Base-by-base conservation (phyloP, 1,140 invertebrate species). In the Idris sp. region DNA sequence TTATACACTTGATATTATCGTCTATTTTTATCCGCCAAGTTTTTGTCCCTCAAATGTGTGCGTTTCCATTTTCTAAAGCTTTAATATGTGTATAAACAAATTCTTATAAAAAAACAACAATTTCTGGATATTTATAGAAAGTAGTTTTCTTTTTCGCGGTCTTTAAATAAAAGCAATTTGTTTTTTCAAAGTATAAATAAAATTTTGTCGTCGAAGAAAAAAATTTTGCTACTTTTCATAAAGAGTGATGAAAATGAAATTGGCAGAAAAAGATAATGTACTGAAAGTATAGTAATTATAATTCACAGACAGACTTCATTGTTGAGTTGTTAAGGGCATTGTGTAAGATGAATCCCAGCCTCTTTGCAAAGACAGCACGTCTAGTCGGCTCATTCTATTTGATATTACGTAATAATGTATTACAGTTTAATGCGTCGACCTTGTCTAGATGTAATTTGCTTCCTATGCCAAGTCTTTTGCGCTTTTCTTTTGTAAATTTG, bases 341-440 rank as follows among this genome's bases (percentile, higher is more conserved):
- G 46, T 14, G 62, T 33, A 33, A 56, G 56, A 68, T 53, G 59
- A 74, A 78, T 84, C n/a, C 82, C 77, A 82, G 79, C 77, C 81
- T 80, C 80, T 76, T 73, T 67, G 73, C 82, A 83, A 83, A 83
- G 65, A 80, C 81, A 76, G 76, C 79, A 82, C 80, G 83, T 82
- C 82, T 84, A 81, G 81, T 81, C 82, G 68, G 72, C 58, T 62
- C 51, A 49, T 76, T 62, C 77, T 76, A 78, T 82, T 79, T 72
- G 74, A 73, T 67, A 78, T 85, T 84, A 85, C 79, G 83, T 79
- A 83, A 84, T 78, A 78, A n/a, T n/a, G n/a, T 79, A 83, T 81
- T 83, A 83, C 73, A 80, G 82, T 84, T 82, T 78, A 84, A 82
- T 79, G 80, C 79, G 79, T 76, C 82, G 82, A 84, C 83, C 83